phyloP scores from a whole-genome alignment of 2,888 invertebrate species.

The Sinohyriopsis cumingii region DNA sequence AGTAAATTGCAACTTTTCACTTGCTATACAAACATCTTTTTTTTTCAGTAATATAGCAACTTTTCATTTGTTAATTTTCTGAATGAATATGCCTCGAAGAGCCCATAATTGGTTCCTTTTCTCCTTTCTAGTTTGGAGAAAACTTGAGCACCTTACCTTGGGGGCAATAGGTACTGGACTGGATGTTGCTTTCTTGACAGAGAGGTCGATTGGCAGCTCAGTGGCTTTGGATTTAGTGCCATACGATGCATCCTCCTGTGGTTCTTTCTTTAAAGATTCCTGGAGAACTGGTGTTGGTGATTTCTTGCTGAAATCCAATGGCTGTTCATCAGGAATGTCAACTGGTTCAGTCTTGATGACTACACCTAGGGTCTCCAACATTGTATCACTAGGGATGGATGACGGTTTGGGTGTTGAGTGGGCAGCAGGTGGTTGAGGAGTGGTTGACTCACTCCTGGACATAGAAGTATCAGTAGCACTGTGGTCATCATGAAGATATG shows the following conservation, averaged over 20 bases:
- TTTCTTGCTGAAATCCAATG: constrained; percentile 65
- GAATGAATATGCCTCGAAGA: too few relatives aligned
- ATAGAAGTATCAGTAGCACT: constrained; percentile 14
- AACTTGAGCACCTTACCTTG: constrained; percentile 8
- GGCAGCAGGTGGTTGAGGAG: constrained; percentile 42
- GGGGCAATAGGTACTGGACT: constrained; percentile 27
- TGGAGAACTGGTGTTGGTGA: constrained; percentile 17
- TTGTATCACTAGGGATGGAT: too few relatives aligned
- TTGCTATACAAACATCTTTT: too few relatives aligned
- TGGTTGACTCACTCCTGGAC: constrained; percentile 16
- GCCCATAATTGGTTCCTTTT: too few relatives aligned
- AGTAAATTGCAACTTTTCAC: too few relatives aligned
- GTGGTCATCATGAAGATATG: constrained; percentile 26
- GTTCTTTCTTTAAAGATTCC: constrained; percentile 6
- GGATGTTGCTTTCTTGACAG: constrained; percentile 35
- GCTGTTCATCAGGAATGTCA: constrained; percentile 43
- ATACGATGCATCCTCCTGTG: constrained; percentile 8
- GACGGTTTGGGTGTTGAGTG: constrained; percentile 38
- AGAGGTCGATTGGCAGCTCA: constrained; percentile 61
- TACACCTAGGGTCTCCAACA: constrained; percentile 18
- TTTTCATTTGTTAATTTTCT: too few relatives aligned
- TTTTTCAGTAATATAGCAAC: too few relatives aligned
- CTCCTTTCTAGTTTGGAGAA: too few relatives aligned
- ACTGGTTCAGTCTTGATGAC: constrained; percentile 40
- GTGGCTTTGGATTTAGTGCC: constrained; percentile 6